Evolutionary conservation across 2,797 vertebrate species (phyloP).

Genomic region (Oryzias sinensis): DNA sequence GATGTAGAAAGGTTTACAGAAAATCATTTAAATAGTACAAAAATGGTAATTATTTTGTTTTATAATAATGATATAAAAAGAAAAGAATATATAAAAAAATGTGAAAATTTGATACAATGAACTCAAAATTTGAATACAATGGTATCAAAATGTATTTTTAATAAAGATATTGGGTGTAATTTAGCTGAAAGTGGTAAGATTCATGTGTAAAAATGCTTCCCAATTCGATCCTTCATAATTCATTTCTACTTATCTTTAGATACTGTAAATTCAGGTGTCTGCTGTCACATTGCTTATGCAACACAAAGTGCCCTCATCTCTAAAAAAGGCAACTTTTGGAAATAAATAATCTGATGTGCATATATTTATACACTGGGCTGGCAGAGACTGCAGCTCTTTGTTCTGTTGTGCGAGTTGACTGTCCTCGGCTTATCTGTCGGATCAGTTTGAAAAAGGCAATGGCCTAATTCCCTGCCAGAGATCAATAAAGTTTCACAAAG

Average conservation of each 20-base stretch:
- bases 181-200: no score
- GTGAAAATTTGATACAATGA: no score
- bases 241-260: conserved; percentile 9
- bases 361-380: conserved; percentile 3
- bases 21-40: no score
- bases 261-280: conserved; percentile 15
- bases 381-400: conserved; percentile 14
- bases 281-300: conserved; percentile 19
- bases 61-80: no score
- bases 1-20: no score
- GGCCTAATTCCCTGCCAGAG: conserved; percentile 43
- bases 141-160: no score
- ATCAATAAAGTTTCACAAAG: conserved; percentile 55
- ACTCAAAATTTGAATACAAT: no score
- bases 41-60: no score
- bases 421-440: conserved; percentile 22
- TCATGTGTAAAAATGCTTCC: not conserved
- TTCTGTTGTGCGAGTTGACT: conserved; percentile 13
- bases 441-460: conserved; percentile 11
- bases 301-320: no score
- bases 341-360: not conserved
- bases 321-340: not conserved
- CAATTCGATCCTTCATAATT: conserved; percentile 9
- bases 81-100: no score
- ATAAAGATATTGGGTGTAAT: no score